phyloP scores from a whole-genome alignment of 1,140 invertebrate species.

The Lepidurus apus region DNA sequence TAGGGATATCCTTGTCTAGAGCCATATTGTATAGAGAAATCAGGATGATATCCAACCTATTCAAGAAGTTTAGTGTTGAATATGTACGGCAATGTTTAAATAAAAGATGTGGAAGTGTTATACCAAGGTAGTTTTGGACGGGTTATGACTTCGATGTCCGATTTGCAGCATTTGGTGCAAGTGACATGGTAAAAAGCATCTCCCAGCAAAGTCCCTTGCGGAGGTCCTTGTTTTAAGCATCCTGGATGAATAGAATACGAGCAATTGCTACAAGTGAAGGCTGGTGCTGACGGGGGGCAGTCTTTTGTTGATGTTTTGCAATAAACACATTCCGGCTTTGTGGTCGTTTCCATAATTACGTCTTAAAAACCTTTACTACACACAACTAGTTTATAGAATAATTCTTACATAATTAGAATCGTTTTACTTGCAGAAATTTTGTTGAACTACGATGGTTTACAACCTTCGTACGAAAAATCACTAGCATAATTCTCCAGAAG shows the following conservation, averaged over 20 bases:
- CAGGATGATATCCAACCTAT: slow-evolving; percentile 57
- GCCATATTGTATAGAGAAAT: slow-evolving; percentile 60
- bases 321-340: neutral
- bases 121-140: slow-evolving; percentile 62
- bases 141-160: slow-evolving; percentile 52
- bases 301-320: neutral
- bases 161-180: slow-evolving; percentile 57
- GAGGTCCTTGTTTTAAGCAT: slow-evolving; percentile 54
- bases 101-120: neutral
- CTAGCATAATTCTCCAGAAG: too few relatives aligned
- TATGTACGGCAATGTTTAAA: neutral
- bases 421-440: too few relatives aligned
- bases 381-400: too few relatives aligned
- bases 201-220: slow-evolving; percentile 59
- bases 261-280: slow-evolving; percentile 52
- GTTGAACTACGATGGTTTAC: too few relatives aligned
- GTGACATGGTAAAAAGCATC: slow-evolving; percentile 70
- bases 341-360: neutral
- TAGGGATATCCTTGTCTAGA: slow-evolving; percentile 57
- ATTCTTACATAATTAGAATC: too few relatives aligned
- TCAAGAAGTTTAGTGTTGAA: slow-evolving; percentile 32
- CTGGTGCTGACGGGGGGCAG: neutral
- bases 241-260: slow-evolving; percentile 53
- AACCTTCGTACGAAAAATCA: too few relatives aligned
- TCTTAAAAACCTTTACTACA: neutral